Percentiles rank a stretch among this genome's conserved stretches.
phyloP scores from a whole-genome alignment of 2,113 vertebrate species.

The Gymnogyps californianus region DNA sequence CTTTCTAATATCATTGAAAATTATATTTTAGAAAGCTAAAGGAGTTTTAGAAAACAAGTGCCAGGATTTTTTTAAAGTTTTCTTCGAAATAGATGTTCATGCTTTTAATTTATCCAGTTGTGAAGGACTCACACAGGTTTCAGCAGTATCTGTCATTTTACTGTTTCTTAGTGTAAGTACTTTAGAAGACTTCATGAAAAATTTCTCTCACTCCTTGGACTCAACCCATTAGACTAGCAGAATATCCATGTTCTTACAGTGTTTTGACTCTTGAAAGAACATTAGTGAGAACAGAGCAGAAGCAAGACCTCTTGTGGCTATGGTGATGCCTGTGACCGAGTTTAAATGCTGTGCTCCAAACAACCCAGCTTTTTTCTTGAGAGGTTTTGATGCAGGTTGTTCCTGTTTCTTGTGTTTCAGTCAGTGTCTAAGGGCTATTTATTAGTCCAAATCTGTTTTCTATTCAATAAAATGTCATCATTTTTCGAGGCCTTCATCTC shows the following conservation, averaged over 20 bases:
- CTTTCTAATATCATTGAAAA: background rate
- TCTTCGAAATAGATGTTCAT: background rate
- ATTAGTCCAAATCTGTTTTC: background rate
- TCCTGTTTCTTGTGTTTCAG: background rate
- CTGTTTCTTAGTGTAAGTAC: background rate
- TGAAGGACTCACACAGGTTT: background rate
- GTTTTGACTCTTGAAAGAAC: background rate
- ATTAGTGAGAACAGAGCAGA: background rate
- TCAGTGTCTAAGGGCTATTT: background rate
- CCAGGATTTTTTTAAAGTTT: background rate
- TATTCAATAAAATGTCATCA: background rate
- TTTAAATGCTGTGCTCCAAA: conserved; percentile 53
- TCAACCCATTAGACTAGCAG: background rate
- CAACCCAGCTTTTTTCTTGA: background rate
- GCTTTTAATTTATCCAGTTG: background rate
- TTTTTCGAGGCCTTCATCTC: background rate
- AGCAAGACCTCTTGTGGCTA: background rate
- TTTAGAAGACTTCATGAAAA: background rate
- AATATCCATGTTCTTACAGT: background rate
- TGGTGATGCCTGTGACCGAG: background rate
- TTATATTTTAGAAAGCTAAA: background rate
- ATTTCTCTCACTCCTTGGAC: conserved; percentile 25
- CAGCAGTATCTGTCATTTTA: background rate
- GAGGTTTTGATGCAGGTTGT: background rate
- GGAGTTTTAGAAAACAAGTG: background rate